A percentile compares a stretch with the other conserved stretches of the same genome.
phyloP scores from a whole-genome alignment of 2,797 vertebrate species.

The Hoplostethus atlanticus region DNA sequence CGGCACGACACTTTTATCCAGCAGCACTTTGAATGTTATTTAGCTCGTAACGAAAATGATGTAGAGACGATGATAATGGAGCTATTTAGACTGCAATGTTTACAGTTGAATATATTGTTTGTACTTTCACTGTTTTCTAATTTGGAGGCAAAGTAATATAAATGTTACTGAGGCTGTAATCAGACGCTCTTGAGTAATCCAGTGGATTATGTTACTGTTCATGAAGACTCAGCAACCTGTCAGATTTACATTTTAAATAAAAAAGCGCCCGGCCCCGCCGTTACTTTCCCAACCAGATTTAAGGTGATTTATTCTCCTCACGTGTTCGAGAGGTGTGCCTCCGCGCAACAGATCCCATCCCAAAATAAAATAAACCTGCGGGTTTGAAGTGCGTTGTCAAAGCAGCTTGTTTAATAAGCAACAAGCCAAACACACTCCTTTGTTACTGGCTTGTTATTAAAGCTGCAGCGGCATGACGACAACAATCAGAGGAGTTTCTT shows the following conservation, averaged over 20 bases:
- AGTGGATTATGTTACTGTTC: background rate
- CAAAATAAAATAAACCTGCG: constrained; percentile 29
- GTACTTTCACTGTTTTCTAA: background rate
- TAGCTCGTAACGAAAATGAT: too few species aligned
- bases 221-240: background rate
- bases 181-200: background rate
- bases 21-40: too few species aligned
- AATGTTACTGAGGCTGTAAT: background rate
- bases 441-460: constrained; percentile 69
- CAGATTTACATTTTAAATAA: background rate
- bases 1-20: too few species aligned
- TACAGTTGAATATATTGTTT: too few species aligned
- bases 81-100: too few species aligned
- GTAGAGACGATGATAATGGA: too few species aligned
- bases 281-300: background rate
- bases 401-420: constrained; percentile 63
- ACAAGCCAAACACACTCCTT: constrained; percentile 48
- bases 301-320: constrained; percentile 14
- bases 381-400: constrained; percentile 27
- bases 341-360: constrained; percentile 24
- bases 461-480: constrained; percentile 61
- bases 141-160: background rate
- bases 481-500: constrained; percentile 62
- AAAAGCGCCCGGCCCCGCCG: background rate
- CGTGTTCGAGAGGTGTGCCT: constrained; percentile 12